Conservation (phyloP, 2,113 vertebrate genomes). For the Burhinus bistriatus region DNA sequence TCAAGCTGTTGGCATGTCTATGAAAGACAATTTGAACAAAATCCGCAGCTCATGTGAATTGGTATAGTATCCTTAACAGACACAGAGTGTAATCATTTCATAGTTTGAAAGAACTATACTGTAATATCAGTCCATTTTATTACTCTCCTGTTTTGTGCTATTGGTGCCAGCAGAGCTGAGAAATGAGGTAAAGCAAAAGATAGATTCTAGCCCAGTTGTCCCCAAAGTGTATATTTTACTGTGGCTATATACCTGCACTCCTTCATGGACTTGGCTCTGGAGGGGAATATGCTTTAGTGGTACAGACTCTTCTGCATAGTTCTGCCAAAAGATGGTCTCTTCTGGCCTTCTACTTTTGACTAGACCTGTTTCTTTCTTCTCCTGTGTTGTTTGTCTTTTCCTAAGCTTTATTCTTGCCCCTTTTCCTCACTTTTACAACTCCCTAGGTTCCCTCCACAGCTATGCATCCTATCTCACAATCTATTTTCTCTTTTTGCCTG, state of each 20-base stretch:
- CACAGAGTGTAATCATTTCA: background rate
- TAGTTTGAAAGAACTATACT: background rate
- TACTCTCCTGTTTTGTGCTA: background rate
- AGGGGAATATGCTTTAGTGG: background rate
- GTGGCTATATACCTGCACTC: background rate
- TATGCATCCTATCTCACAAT: background rate
- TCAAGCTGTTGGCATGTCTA: fast-evolving
- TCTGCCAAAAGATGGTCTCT: background rate
- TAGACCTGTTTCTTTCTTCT: background rate
- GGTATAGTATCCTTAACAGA: background rate
- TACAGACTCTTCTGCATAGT: background rate
- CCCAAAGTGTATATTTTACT: background rate
- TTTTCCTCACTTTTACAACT: background rate
- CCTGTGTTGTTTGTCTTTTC: background rate
- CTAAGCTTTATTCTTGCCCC: background rate
- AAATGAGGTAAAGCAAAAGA: background rate
- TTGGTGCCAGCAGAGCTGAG: background rate
- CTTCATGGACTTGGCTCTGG: background rate
- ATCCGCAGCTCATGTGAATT: background rate
- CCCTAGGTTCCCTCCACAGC: background rate
- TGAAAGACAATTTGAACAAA: background rate
- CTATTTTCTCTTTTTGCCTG: background rate
- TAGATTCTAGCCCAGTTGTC: background rate
- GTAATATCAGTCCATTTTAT: background rate
- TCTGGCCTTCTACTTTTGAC: background rate